Evolutionary conservation across 2,888 invertebrate species (phyloP).

Genomic region (Tenthredo mesomela): DNA sequence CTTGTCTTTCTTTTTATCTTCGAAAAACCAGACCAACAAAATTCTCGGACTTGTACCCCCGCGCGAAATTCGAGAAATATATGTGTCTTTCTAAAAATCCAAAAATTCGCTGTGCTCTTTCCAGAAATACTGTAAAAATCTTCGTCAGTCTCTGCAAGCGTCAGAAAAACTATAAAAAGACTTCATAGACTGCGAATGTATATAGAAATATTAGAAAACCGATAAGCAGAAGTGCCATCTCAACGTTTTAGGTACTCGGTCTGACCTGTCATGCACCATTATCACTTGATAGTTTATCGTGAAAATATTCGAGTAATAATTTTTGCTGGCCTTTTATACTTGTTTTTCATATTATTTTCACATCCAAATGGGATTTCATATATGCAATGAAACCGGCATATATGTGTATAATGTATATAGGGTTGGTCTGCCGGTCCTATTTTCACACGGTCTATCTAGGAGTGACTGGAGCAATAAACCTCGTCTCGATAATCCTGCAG

Average conservation of each 20-base stretch:
- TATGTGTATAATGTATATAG: neutral
- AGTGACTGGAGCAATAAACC: neutral
- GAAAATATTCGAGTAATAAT: neutral
- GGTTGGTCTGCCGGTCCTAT: neutral
- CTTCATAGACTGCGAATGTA: neutral
- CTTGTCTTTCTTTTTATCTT: no score
- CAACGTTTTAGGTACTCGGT: neutral
- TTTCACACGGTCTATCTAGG: neutral
- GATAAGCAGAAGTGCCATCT: neutral
- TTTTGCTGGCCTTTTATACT: neutral
- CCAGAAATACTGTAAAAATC: neutral
- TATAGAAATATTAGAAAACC: neutral
- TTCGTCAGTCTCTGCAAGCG: neutral
- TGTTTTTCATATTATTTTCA: neutral
- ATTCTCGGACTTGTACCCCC: no score
- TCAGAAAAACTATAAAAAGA: neutral
- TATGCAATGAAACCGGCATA: neutral
- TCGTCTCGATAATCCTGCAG: conserved; percentile 28
- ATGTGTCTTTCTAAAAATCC: no score
- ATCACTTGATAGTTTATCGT: neutral
- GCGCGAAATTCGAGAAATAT: no score
- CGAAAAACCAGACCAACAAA: no score
- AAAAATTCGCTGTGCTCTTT: no score
- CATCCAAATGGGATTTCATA: neutral
- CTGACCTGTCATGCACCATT: neutral